Percentiles rank a stretch among this genome's conserved stretches.
Conservation (phyloP, 2,797 vertebrate genomes). For the Mastacembelus armatus region DNA sequence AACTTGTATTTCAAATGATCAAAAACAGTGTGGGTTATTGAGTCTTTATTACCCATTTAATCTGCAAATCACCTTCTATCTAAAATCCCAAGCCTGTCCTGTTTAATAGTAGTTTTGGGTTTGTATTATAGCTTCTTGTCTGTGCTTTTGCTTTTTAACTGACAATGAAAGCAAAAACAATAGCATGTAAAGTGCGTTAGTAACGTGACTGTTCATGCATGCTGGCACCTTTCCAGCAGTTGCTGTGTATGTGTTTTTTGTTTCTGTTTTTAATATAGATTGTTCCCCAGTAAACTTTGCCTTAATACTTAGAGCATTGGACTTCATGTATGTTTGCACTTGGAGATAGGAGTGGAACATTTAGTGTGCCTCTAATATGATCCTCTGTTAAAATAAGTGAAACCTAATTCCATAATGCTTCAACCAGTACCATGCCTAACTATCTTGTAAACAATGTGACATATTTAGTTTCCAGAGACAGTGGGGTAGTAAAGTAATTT, state of each 20-base stretch:
- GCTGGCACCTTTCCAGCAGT: not conserved
- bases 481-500: not conserved
- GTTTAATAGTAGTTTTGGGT: not conserved
- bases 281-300: not conserved
- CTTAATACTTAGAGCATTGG: not conserved
- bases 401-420: not conserved
- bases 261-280: not conserved
- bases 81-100: not conserved
- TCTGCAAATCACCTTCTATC: not conserved
- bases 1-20: slow-evolving; percentile 1
- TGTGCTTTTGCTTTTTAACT: not conserved
- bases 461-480: too few species aligned
- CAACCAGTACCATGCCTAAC: not conserved
- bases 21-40: too few species aligned
- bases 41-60: too few species aligned
- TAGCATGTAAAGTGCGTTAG: slow-evolving; percentile 10
- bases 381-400: slow-evolving; percentile 6
- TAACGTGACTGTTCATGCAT: not conserved
- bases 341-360: not conserved
- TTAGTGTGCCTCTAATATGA: not conserved
- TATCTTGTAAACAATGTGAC: not conserved
- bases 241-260: not conserved
- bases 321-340: not conserved
- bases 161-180: slow-evolving; percentile 3
- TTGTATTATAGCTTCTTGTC: not conserved